Percentiles rank a stretch among this genome's conserved stretches.
phyloP scores from a whole-genome alignment of 2,888 invertebrate genomes.

The Apoderus coryli region DNA sequence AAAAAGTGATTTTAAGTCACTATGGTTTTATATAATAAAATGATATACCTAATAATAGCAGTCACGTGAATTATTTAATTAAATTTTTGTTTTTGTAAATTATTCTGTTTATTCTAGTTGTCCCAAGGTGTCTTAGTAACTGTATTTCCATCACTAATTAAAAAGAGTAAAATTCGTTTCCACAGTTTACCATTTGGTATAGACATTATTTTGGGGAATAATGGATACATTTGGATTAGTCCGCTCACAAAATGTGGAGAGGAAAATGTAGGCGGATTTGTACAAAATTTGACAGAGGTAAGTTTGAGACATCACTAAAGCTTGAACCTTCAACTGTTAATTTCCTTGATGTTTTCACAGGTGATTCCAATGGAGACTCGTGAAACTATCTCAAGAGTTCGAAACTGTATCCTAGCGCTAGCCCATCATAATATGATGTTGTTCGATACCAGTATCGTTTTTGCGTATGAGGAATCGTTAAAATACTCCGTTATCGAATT shows the following conservation, averaged over 20 bases:
- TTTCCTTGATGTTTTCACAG: conserved; percentile 30
- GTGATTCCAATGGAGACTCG: conserved; percentile 57
- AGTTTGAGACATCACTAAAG: conserved; percentile 3
- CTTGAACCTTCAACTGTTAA: neutral
- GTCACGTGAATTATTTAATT: conserved; percentile 5
- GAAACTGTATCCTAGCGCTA: conserved; percentile 80
- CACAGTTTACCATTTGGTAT: conserved; percentile 86
- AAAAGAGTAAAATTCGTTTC: conserved; percentile 89
- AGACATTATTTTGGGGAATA: conserved; percentile 87
- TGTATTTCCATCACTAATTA: conserved; percentile 84
- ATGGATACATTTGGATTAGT: conserved; percentile 91
- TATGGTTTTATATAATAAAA: neutral
- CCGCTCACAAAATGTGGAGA: conserved; percentile 50
- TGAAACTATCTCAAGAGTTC: conserved; percentile 74
- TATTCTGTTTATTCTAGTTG: too few relatives aligned
- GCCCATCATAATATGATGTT: conserved; percentile 79
- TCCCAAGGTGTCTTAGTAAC: conserved; percentile 79
- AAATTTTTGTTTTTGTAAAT: too few relatives aligned
- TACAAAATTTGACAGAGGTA: conserved; percentile 56
- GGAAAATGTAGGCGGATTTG: conserved; percentile 57
- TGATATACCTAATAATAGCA: neutral
- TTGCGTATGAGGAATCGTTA: conserved; percentile 77
- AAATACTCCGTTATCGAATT: conserved; percentile 68
- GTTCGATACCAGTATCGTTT: conserved; percentile 82
- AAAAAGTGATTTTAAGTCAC: too few relatives aligned